Base-by-base conservation (phyloP, 1,140 invertebrate genomes). In the Diprion similis region DNA sequence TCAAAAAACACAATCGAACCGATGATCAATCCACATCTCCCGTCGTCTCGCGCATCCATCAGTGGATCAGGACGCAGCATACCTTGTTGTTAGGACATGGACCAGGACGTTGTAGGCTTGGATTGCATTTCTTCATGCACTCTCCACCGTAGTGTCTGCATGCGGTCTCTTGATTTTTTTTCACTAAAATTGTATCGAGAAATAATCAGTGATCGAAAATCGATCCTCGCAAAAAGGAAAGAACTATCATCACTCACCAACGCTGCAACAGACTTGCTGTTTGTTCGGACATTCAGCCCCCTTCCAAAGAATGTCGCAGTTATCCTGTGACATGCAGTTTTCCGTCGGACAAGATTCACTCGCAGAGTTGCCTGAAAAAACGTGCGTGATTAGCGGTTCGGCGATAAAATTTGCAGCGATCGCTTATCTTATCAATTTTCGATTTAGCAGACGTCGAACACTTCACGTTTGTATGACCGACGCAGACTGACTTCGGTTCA, bases 41-140 rank as follows among this genome's bases (percentile, higher is more conserved):
- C 24, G 1, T 37, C 6, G 6, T 37, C 24, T 37, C 2, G 6
- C 6, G 2, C 4, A 19, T 68, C 67, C 37, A 72, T 78, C 78
- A 83, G 70, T 37, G 2, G 24, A 86, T 78, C 24, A 86, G 72
- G 70, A 83, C 71, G 66, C 85, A 86, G 69, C 85, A 86, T 0
- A 71, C 64, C 74, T 78, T 9, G 37, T 64, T 64, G 0, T 10
- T 24, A 8, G 73, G 7, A 73, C 85, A 86, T 86, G 84, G n/a
- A 74, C 67, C 1, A 66, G 37, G 0, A 1, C 46, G 59, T 18
- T 46, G 37, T 2, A 84, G 10, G 0, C 0, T 0, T 8, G 0
- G 0, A 10, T 10, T 1, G 66, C 85, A 86, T 0, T 0, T 7
- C 0, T 78, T 18, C 78, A 82, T 76, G 59, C 85, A 87, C 10